Evolutionary conservation across 2,888 invertebrate species (phyloP).

Genomic region (Leptura quadrifasciata): DNA sequence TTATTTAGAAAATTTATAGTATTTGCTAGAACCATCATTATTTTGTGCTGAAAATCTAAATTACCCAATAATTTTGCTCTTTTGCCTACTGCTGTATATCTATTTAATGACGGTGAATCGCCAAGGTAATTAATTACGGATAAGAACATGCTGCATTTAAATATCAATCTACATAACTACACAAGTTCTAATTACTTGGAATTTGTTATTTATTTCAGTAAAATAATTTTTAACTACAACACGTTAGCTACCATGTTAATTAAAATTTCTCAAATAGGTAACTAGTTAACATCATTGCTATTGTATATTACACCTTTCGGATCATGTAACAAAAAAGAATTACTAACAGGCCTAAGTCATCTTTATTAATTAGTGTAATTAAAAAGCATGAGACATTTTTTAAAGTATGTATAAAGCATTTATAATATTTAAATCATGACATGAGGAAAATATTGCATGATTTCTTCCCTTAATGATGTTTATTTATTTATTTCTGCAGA

Average conservation of each 20-base stretch:
- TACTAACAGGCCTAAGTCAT: not conserved
- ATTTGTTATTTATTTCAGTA: constrained; percentile 38
- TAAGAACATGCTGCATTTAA: not conserved
- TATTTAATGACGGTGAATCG: not conserved
- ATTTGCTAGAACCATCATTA: too few species aligned
- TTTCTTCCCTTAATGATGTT: too few species aligned
- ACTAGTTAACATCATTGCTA: constrained; percentile 27
- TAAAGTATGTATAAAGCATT: too few species aligned
- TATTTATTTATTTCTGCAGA: too few species aligned
- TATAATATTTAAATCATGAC: too few species aligned
- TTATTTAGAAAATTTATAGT: too few species aligned
- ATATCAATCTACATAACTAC: constrained; percentile 26
- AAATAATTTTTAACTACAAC: constrained; percentile 30
- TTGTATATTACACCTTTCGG: constrained; percentile 9
- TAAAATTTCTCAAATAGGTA: constrained; percentile 41
- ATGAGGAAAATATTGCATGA: too few species aligned
- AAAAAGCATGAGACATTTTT: not conserved
- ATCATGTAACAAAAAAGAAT: constrained; percentile 3
- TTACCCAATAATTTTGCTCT: too few species aligned
- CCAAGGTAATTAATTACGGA: not conserved
- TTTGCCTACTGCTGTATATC: too few species aligned
- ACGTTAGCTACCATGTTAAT: constrained; percentile 36
- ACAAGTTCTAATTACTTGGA: constrained; percentile 33
- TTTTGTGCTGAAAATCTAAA: too few species aligned
- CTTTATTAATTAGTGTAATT: constrained; percentile 28